Evolutionary conservation across 2,888 invertebrate genomes (phyloP).

Genomic region (Teleiodes luculella): DNA sequence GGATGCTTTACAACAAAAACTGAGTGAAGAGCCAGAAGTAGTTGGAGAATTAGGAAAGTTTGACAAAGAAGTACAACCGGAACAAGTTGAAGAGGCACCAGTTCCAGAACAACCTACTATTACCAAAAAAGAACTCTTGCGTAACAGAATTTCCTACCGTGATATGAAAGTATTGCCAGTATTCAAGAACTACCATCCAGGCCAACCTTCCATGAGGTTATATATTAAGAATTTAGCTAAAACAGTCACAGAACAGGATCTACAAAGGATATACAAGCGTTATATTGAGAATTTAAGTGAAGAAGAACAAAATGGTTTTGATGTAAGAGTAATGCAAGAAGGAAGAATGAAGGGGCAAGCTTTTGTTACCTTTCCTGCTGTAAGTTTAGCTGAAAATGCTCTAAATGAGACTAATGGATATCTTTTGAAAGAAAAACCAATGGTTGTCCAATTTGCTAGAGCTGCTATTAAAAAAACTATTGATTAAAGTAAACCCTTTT

Average conservation of each 20-base stretch:
- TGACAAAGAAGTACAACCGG: constrained; percentile 48
- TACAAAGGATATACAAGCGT: constrained; percentile 86
- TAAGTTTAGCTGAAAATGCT: constrained; percentile 84
- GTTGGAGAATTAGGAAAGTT: constrained; percentile 67
- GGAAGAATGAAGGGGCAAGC: constrained; percentile 98
- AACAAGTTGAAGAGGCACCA: constrained; percentile 28
- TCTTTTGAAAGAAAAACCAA: constrained; percentile 90
- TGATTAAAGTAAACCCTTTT: too few species aligned
- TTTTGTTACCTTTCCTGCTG: constrained; percentile 89
- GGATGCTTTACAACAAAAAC: constrained; percentile 54
- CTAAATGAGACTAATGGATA: constrained; percentile 92
- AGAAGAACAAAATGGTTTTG: constrained; percentile 72
- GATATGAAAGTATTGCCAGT: constrained; percentile 87
- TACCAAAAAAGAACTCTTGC: constrained; percentile 80
- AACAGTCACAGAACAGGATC: constrained; percentile 85
- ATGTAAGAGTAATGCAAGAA: constrained; percentile 92
- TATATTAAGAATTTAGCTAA: constrained; percentile 95
- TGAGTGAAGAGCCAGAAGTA: constrained; percentile 52
- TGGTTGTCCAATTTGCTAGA: constrained; percentile 91
- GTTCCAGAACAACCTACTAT: constrained; percentile 67
- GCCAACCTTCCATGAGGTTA: constrained; percentile 88
- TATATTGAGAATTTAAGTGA: constrained; percentile 71
- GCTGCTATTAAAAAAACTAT: constrained; percentile 67
- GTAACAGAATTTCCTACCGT: constrained; percentile 83
- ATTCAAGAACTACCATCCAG: constrained; percentile 91